Evolutionary conservation across 1,140 invertebrate species (phyloP).

Genomic region (Kradibia gibbosae): DNA sequence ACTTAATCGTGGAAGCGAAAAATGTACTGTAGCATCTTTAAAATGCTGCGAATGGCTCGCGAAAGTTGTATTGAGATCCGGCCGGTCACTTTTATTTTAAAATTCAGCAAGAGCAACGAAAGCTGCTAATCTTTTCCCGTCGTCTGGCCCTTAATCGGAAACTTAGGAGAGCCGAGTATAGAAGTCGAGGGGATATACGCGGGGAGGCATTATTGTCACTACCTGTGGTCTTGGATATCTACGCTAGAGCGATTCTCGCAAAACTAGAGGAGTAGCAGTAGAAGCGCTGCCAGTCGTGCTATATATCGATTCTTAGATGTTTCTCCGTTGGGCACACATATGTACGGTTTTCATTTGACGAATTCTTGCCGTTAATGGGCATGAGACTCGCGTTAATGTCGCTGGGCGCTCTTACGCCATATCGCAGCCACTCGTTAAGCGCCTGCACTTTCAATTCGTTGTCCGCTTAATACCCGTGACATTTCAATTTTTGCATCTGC

Average conservation of each 20-base stretch:
- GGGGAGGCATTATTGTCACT: neutral
- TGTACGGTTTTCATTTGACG: neutral
- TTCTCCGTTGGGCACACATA: neutral
- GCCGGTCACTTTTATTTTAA: neutral
- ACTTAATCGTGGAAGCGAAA: no score
- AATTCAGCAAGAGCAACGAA: neutral
- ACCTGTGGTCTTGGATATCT: neutral
- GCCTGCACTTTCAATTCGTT: neutral
- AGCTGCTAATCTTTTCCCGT: slow-evolving; percentile 4
- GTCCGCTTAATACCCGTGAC: no score
- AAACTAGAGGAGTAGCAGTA: neutral
- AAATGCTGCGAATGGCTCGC: neutral
- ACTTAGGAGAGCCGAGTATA: neutral
- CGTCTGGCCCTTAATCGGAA: neutral
- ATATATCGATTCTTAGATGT: slow-evolving; percentile 4
- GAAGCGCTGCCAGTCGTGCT: neutral
- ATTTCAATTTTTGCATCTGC: no score
- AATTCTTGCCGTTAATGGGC: neutral
- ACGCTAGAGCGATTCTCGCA: neutral
- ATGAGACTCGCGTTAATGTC: neutral
- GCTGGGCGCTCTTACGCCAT: neutral
- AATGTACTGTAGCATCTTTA: neutral
- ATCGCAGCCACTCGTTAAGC: neutral
- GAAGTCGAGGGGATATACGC: neutral
- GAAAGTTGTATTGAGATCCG: neutral